phyloP scores from a whole-genome alignment of 2,888 invertebrate species.

The Polylopha cassiicola region DNA sequence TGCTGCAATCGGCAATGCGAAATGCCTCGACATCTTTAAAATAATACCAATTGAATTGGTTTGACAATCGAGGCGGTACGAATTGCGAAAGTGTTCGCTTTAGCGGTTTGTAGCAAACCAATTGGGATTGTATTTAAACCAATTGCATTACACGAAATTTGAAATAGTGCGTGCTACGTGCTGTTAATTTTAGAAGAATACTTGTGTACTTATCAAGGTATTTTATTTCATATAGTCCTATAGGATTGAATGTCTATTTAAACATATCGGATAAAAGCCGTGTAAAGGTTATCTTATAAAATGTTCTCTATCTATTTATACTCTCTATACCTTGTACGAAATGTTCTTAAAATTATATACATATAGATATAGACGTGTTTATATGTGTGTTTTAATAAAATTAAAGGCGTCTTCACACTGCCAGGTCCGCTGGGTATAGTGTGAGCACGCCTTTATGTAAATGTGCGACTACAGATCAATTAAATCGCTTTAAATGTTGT shows the following conservation, averaged over 20 bases:
- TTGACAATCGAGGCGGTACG: too few species aligned
- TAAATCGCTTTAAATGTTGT: constrained; percentile 73
- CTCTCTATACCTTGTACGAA: constrained; percentile 36
- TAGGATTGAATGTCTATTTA: constrained; percentile 10
- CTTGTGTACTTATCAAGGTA: constrained; percentile 10
- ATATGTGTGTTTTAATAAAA: constrained; percentile 32
- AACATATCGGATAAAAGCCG: constrained; percentile 25
- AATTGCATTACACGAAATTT: too few species aligned
- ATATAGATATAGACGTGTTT: constrained; percentile 42
- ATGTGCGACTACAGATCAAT: constrained; percentile 63
- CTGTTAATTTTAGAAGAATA: constrained; percentile 7
- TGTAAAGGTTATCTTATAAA: constrained; percentile 44
- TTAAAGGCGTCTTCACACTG: constrained; percentile 34
- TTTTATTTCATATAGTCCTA: constrained; percentile 1
- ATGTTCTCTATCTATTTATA: constrained; percentile 32
- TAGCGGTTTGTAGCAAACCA: too few species aligned
- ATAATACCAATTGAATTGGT: too few species aligned
- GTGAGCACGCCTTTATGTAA: constrained; percentile 31
- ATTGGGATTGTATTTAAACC: too few species aligned
- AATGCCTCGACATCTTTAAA: too few species aligned
- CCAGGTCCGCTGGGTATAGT: neutral
- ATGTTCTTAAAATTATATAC: constrained; percentile 41
- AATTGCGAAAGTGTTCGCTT: too few species aligned
- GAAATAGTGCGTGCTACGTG: too few species aligned
- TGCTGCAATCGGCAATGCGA: too few species aligned